phyloP scores from a whole-genome alignment of 2,113 vertebrate genomes.

The Nipponia nippon region DNA sequence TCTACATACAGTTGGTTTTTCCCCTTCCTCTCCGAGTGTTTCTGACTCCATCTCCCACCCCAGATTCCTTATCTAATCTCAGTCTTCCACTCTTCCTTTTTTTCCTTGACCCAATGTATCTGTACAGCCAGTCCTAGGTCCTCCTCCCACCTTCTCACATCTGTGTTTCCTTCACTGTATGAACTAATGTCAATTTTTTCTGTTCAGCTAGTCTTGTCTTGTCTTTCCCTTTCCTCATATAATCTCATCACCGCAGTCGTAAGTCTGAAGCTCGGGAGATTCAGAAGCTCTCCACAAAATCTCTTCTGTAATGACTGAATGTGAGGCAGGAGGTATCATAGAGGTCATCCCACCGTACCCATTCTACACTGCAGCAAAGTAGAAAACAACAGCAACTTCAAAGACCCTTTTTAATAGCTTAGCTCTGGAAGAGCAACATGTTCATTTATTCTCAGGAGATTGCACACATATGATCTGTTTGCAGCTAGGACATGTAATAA shows the following conservation, averaged over 20 bases:
- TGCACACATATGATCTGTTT: background rate
- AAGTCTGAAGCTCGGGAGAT: background rate
- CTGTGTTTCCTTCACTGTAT: background rate
- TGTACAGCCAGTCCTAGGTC: background rate
- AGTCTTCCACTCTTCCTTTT: background rate
- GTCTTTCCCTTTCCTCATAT: background rate
- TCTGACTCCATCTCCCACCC: background rate
- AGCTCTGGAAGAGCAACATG: background rate
- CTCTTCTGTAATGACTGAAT: background rate
- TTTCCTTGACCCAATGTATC: background rate
- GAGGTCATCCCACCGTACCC: background rate
- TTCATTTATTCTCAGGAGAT: background rate
- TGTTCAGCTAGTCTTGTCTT: background rate
- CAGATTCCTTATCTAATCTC: constrained; percentile 16
- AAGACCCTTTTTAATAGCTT: background rate
- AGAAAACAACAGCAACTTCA: background rate
- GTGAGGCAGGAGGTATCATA: background rate
- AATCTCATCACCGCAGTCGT: background rate
- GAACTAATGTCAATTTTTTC: background rate
- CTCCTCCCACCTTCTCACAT: background rate
- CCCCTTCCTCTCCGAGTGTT: background rate
- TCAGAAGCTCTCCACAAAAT: background rate
- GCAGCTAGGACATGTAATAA: background rate
- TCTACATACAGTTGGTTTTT: background rate
- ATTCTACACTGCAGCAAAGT: background rate